These are phyloP conservation scores for Cynoglossus semilaevis DNA, from an alignment of 2,113 vertebrate genomes.

Conservation along the genomic window DNA sequence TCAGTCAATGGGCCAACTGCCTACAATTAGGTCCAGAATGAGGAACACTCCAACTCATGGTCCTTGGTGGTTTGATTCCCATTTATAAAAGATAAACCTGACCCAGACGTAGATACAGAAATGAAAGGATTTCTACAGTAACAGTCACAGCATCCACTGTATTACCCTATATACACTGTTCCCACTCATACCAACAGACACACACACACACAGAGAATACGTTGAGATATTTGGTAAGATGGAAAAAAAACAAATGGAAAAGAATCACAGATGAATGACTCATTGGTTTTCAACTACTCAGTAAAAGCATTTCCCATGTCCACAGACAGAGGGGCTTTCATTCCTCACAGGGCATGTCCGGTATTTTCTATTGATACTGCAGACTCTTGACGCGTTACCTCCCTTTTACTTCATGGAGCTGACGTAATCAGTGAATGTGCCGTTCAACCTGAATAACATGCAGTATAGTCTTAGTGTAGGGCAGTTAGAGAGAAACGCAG, in stretches of 20 bases:
- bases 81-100: too few relatives aligned
- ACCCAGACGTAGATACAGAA: too few relatives aligned
- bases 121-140: too few relatives aligned
- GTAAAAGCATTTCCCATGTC: slow-evolving; percentile 43
- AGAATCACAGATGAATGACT: slow-evolving; percentile 29
- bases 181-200: not conserved
- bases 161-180: not conserved
- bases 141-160: too few relatives aligned
- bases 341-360: slow-evolving; percentile 19
- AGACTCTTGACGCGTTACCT: slow-evolving; percentile 35
- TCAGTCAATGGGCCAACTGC: too few relatives aligned
- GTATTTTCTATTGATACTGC: slow-evolving; percentile 34
- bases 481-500: slow-evolving; percentile 3
- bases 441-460: slow-evolving; percentile 5
- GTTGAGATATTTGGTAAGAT: slow-evolving; percentile 2
- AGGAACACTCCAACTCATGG: too few relatives aligned
- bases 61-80: too few relatives aligned
- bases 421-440: slow-evolving; percentile 16
- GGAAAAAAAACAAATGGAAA: slow-evolving; percentile 36
- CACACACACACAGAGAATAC: not conserved
- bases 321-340: slow-evolving; percentile 51
- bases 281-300: not conserved
- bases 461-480: slow-evolving; percentile 4
- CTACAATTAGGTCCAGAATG: too few relatives aligned
- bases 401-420: slow-evolving; percentile 12